Evolutionary conservation across 2,888 invertebrate genomes (phyloP), one percentile per base, ranked within the genome.

Genomic region (Parthenolecanium corni): DNA sequence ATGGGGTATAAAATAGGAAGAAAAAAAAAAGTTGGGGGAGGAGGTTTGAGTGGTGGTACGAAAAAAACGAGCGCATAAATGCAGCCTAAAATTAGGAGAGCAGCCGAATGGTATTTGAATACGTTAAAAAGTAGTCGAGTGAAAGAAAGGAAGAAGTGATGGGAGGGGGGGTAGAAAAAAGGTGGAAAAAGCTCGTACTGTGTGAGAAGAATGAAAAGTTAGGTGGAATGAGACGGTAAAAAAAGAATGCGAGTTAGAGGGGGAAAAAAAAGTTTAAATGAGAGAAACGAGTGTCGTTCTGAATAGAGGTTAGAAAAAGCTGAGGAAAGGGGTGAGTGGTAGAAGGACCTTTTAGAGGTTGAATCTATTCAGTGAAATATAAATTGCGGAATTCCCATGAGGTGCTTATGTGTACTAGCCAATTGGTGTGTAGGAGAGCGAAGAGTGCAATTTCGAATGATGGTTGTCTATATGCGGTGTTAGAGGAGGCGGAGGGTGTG

Each of bases 41-140:
- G 38, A 63, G n/a, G n/a, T n/a, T n/a, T n/a, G n/a, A n/a, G n/a
- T n/a, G n/a, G n/a, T n/a, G n/a, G n/a, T n/a, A 65, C 25, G 65
- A 40, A 54, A 49, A n/a, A 63, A 53, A 69, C 57, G 65, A 25
- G 14, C n/a, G 31, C 18, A 47, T 58, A 51, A 58, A 58, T 38
- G 58, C 58, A 38, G 58, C 58, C 58, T 58, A 51, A 51, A 58
- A 58, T 58, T 58, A 58, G 52, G 64, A 58, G 56, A 49, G 44
- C 20, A 46, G n/a, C 49, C 51, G 46, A 20, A 58, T 38, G 54
- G 47, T 36, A 54, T 53, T 46, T 49, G 58, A 57, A 64, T 57
- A 64, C 52, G 42, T 64, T 63, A 53, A 46, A 31, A 31, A 31
- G 4, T 31, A 9, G 31, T 9, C 31, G 31, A 31, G 9, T 31